Conservation (phyloP, 1,140 invertebrate genomes). For the Anagrus nilaparvatae region DNA sequence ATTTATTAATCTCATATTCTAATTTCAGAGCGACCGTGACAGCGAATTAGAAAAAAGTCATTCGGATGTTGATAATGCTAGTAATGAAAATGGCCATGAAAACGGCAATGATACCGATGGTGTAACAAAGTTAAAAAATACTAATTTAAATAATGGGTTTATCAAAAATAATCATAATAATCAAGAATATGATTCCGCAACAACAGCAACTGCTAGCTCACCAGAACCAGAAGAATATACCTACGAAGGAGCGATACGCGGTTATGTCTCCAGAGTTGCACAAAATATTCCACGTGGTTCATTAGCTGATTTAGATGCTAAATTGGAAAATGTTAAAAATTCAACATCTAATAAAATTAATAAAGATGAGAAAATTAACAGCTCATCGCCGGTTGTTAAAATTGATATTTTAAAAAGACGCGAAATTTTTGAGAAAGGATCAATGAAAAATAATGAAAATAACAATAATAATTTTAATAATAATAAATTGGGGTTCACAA, state of each 20-base stretch:
- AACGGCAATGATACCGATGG: slow-evolving; percentile 22
- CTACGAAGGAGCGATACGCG: slow-evolving; percentile 67
- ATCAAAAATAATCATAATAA: slow-evolving; percentile 20
- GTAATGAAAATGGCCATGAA: slow-evolving; percentile 33
- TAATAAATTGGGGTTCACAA: slow-evolving; percentile 48
- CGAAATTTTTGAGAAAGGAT: slow-evolving; percentile 65
- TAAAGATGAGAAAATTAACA: too few species aligned
- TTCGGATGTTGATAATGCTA: slow-evolving; percentile 47
- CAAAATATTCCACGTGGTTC: slow-evolving; percentile 42
- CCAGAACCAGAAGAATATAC: slow-evolving; percentile 67
- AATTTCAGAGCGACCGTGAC: slow-evolving; percentile 51
- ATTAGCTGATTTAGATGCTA: slow-evolving; percentile 32
- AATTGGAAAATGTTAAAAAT: slow-evolving; percentile 29
- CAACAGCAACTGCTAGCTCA: slow-evolving; percentile 49
- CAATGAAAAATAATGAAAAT: slow-evolving; percentile 25
- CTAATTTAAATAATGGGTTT: slow-evolving; percentile 34
- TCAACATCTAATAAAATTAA: slow-evolving; percentile 21
- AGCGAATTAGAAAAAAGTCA: slow-evolving; percentile 55
- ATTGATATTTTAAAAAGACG: slow-evolving; percentile 72
- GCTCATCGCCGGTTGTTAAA: slow-evolving; percentile 55
- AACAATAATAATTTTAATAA: slow-evolving; percentile 33
- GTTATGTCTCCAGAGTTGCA: slow-evolving; percentile 64
- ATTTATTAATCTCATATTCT: not conserved
- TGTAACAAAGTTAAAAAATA: slow-evolving; percentile 29
- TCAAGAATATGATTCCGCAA: slow-evolving; percentile 49